Base-by-base conservation (phyloP, 2,888 invertebrate genomes). In the Sthenelais limicola region DNA sequence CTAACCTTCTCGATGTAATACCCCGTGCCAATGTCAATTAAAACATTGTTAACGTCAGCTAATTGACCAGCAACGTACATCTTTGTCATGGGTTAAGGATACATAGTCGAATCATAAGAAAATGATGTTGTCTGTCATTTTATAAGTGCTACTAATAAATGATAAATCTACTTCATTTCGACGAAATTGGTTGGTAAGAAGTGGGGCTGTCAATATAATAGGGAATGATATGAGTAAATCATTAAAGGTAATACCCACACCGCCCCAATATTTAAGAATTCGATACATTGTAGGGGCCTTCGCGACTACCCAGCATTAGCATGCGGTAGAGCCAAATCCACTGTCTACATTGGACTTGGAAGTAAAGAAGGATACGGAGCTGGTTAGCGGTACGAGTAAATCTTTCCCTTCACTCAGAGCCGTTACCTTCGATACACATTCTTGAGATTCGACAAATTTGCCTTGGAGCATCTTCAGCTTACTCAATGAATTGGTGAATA, bases 21-120 rank as follows among this genome's bases (percentile, higher is more conserved):
- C 77, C 98, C 97, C 68, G 98, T 98, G 68, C 98, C 98, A 84
- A 98, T 93, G 88, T 98, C 98, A 79, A 98, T 94, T 35, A 98
- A 90, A 69, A 97, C 96, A 87, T 93, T 93, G 70, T 94, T 92
- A 38, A 94, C 92, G 85, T 97, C 94, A 75, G 92, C 91, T 73
- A 98, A 90, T 81, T 92, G 92, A 1, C 98, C 98, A 49, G 96
- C 94, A 51, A 98, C 97, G 89, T 98, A 99, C 94, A 98, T 96
- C 90, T n/a, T n/a, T n/a, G n/a, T n/a, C n/a, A 58, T 26, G 24
- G 35, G 67, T 54, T 24, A 69, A 70, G 49, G 68, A 35, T 72
- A 62, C 5, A 38, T 12, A 62, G 12, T 52, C 9, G 4, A 62
- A 9, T 12, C 33, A 30, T 56, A 7, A 56, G 18, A 56, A 56